Conservation (phyloP, 2,797 vertebrate genomes). For the Tokudaia tokunoshimensis region DNA sequence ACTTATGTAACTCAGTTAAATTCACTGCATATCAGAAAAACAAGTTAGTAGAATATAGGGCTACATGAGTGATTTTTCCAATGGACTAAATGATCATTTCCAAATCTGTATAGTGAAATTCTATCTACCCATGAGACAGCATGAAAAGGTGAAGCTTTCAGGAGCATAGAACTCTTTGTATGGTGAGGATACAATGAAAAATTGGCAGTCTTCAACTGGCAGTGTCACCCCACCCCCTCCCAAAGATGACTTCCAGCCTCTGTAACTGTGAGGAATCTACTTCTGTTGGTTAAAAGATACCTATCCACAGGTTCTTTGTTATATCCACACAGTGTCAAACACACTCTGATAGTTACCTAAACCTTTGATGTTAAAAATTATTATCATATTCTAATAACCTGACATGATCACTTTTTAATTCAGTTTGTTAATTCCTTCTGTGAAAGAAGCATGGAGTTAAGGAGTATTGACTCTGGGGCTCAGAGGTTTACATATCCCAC, state of each 20-base stretch:
- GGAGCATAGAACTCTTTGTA: neutral
- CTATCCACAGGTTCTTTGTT: neutral
- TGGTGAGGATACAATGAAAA: neutral
- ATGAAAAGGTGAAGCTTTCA: neutral
- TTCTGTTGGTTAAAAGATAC: neutral
- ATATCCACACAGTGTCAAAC: neutral
- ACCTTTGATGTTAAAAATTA: neutral
- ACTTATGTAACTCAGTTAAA: neutral
- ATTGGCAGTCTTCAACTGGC: too few relatives aligned
- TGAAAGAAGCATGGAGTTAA: neutral
- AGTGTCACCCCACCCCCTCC: neutral
- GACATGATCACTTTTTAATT: neutral
- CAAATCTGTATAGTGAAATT: neutral
- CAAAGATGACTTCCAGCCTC: neutral
- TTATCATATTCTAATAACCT: neutral
- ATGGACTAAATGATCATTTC: neutral
- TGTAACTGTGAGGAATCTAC: neutral
- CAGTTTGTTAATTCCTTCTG: neutral
- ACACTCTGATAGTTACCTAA: neutral
- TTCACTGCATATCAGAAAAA: neutral
- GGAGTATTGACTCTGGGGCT: neutral
- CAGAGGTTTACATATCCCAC: neutral
- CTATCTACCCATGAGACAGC: neutral
- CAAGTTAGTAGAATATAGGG: neutral
- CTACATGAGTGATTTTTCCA: neutral